Evolutionary conservation across 1,140 invertebrate genomes (phyloP).

Genomic region (Diuraphis noxia): DNA sequence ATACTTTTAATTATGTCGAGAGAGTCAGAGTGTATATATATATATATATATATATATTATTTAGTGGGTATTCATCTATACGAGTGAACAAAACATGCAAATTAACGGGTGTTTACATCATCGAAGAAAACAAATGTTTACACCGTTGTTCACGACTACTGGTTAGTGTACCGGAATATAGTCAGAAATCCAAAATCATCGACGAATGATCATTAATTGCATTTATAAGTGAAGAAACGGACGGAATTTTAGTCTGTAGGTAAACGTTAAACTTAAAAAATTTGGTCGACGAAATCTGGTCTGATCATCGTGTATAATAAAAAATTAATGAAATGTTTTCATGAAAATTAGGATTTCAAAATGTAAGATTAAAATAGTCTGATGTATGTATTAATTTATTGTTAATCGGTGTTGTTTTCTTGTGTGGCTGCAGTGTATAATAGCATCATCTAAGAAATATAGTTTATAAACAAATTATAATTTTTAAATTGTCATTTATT

Average conservation of each 20-base stretch:
- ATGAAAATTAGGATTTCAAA: neutral
- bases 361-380: neutral
- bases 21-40: neutral
- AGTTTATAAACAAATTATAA: too few species aligned
- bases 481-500: too few species aligned
- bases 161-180: neutral
- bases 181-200: neutral
- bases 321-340: neutral
- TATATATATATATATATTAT: neutral
- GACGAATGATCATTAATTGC: neutral
- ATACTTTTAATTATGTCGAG: conserved; percentile 9
- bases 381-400: neutral
- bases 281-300: neutral
- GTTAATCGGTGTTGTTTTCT: neutral
- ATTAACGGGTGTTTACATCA: conserved; percentile 1
- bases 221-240: neutral
- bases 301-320: neutral
- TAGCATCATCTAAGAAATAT: too few species aligned
- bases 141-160: neutral
- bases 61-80: neutral
- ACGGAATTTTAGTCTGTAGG: neutral
- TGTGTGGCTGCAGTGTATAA: too few species aligned
- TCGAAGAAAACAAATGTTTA: neutral
- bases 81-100: neutral
- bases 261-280: neutral